phyloP scores from a whole-genome alignment of 2,888 invertebrate genomes.

The Cantharis flavilabris region DNA sequence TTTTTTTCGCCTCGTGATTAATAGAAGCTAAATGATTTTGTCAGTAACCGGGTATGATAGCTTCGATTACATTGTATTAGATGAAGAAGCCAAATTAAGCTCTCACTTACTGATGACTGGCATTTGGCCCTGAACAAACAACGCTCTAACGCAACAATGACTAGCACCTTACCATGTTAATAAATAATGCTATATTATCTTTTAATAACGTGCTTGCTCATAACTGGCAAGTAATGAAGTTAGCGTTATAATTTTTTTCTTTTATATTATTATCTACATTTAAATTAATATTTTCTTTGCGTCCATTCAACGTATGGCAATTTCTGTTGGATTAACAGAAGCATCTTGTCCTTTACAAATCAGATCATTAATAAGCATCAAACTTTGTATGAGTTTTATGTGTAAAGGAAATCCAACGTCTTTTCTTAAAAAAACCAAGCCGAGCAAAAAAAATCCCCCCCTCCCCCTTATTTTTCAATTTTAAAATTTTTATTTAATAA shows the following conservation, averaged over 20 bases:
- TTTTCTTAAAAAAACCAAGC: no score
- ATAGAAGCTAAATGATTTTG: conserved; percentile 34
- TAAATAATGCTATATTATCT: conserved; percentile 20
- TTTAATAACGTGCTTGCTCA: conserved; percentile 21
- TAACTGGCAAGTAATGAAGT: conserved; percentile 15
- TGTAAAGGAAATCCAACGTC: not conserved
- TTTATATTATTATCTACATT: not conserved
- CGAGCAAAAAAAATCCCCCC: no score
- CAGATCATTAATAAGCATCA: not conserved
- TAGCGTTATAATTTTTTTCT: conserved; percentile 3
- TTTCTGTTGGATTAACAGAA: not conserved
- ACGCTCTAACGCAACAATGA: conserved; percentile 44
- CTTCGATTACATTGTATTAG: conserved; percentile 33
- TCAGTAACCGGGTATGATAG: conserved; percentile 31
- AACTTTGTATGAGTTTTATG: not conserved
- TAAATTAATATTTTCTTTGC: conserved; percentile 2
- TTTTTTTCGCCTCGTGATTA: not conserved
- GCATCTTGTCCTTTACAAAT: not conserved
- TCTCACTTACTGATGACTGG: conserved; percentile 51
- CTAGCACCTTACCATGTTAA: conserved; percentile 34
- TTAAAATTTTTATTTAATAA: not conserved
- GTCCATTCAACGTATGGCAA: not conserved
- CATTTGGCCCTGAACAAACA: conserved; percentile 50
- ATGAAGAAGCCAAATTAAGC: conserved; percentile 49
- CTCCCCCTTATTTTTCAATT: no score